phyloP scores from a whole-genome alignment of 1,140 invertebrate species.

The Venturia canescens region DNA sequence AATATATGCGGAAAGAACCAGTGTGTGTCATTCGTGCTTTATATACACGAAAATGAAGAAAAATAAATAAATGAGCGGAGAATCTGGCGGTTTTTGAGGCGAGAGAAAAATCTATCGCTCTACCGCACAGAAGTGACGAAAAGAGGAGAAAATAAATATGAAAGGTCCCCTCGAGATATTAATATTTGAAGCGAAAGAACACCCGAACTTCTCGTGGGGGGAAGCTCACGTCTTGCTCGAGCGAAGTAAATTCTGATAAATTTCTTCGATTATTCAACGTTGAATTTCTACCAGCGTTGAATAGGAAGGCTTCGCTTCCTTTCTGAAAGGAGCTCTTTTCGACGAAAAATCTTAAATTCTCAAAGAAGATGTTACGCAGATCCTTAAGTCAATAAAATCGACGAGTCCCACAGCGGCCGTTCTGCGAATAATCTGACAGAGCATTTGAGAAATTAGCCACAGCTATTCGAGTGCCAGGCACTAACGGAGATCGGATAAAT shows the following conservation, averaged over 20 bases:
- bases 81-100: not conserved
- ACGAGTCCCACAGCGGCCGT: not conserved
- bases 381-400: slow-evolving; percentile 2
- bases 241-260: slow-evolving; percentile 27
- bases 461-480: too few relatives aligned
- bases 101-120: slow-evolving; percentile 18
- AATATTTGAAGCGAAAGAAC: slow-evolving; percentile 18
- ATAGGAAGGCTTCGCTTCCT: not conserved
- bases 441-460: too few relatives aligned
- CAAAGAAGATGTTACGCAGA: not conserved
- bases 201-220: not conserved
- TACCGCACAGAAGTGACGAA: not conserved
- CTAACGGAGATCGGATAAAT: too few relatives aligned
- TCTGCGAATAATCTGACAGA: not conserved
- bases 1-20: slow-evolving; percentile 5
- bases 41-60: slow-evolving; percentile 12
- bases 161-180: slow-evolving; percentile 18
- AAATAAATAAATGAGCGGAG: slow-evolving; percentile 6
- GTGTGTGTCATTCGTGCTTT: slow-evolving; percentile 13
- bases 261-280: slow-evolving; percentile 20
- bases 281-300: not conserved
- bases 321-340: too few relatives aligned
- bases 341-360: not conserved
- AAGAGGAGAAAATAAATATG: slow-evolving; percentile 20
- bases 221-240: not conserved